Conservation (phyloP, 2,113 vertebrate genomes). For the Rissa tridactyla region DNA sequence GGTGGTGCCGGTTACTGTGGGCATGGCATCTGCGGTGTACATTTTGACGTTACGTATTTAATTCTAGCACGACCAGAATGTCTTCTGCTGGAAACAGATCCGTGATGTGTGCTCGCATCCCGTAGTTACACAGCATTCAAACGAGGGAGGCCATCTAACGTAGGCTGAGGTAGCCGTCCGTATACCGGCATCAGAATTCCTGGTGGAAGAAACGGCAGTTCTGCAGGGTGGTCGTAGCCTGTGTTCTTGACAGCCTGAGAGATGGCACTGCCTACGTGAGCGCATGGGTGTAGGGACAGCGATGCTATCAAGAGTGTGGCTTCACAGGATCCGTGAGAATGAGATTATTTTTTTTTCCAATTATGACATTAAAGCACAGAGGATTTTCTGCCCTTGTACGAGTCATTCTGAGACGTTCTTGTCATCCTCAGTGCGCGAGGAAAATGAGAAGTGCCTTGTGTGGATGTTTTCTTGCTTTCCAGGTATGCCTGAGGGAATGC, state of each 20-base stretch:
- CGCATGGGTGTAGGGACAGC: rapidly evolving
- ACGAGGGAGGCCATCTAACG: not conserved
- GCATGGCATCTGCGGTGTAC: too few relatives aligned
- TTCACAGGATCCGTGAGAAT: not conserved
- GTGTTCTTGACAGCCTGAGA: not conserved
- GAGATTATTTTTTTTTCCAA: not conserved
- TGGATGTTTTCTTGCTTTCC: not conserved
- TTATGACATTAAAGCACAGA: not conserved
- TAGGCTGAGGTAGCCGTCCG: not conserved
- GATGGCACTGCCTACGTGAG: not conserved
- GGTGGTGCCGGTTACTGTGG: not conserved
- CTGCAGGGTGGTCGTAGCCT: not conserved
- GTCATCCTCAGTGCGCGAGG: not conserved
- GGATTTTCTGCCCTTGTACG: not conserved
- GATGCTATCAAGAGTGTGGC: not conserved
- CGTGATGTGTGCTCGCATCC: not conserved
- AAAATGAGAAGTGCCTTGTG: not conserved
- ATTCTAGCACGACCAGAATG: not conserved
- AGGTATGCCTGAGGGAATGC: not conserved
- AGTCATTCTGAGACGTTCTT: not conserved
- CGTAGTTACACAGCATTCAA: not conserved
- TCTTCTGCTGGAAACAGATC: not conserved
- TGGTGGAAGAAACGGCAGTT: not conserved
- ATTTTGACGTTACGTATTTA: not conserved
- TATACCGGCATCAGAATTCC: not conserved